A percentile compares a stretch with the other conserved stretches of the same genome.
Evolutionary conservation across 2,888 invertebrate genomes (phyloP).

Genomic region (Agelastica alni): DNA sequence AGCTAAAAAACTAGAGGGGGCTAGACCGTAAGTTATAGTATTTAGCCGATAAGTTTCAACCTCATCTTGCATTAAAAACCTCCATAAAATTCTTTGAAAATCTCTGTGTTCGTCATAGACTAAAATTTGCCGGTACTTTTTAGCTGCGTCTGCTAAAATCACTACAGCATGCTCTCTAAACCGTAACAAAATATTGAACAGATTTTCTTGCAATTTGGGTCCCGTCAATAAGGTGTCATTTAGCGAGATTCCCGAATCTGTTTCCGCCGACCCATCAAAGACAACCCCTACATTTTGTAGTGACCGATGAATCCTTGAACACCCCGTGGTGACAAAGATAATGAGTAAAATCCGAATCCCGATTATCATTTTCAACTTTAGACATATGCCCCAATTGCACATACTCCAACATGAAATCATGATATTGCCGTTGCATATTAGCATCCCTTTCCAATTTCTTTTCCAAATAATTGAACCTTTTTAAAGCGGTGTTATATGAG

Average conservation of each 20-base stretch:
- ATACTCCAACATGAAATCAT: slow-evolving; percentile 24
- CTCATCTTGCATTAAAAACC: slow-evolving; percentile 8
- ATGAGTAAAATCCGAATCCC: not conserved
- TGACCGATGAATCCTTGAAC: slow-evolving; percentile 26
- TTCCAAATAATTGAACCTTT: slow-evolving; percentile 22
- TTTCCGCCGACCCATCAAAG: not conserved
- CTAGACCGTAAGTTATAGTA: slow-evolving; percentile 29
- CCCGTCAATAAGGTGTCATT: not conserved
- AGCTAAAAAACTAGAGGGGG: slow-evolving; percentile 25
- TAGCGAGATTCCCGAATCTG: not conserved
- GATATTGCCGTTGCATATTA: slow-evolving; percentile 7
- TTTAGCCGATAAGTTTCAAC: slow-evolving; percentile 15
- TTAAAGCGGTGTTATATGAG: too few relatives aligned
- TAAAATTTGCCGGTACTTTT: slow-evolving; percentile 18
- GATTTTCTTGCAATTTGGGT: not conserved
- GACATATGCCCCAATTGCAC: slow-evolving; percentile 23
- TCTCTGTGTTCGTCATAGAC: slow-evolving; percentile 1
- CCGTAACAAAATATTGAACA: slow-evolving; percentile 2
- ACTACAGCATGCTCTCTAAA: slow-evolving; percentile 9
- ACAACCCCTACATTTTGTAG: slow-evolving; percentile 15
- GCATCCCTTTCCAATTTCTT: slow-evolving; percentile 18
- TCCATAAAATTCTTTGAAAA: slow-evolving; percentile 21
- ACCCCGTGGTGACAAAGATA: slow-evolving; percentile 30
- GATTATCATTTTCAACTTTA: not conserved
- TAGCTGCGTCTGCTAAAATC: slow-evolving; percentile 13